phyloP scores from a whole-genome alignment of 2,888 invertebrate species.

The Pachydiplax longipennis region DNA sequence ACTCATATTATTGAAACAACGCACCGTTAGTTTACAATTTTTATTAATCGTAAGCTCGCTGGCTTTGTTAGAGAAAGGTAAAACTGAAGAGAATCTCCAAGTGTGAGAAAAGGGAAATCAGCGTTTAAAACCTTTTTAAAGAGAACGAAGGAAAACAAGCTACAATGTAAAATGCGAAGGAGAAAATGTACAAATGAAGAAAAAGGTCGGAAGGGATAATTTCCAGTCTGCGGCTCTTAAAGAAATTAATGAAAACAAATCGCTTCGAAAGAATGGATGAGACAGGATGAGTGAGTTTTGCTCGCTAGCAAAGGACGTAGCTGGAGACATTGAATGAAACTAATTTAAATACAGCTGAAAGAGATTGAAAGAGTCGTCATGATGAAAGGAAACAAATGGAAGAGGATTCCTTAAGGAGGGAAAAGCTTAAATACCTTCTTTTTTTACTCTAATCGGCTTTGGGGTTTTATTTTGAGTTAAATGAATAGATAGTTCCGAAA shows the following conservation, averaged over 20 bases:
- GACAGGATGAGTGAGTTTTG: background rate
- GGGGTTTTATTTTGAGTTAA: background rate
- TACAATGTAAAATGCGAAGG: background rate
- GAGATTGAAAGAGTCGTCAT: background rate
- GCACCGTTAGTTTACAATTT: no score
- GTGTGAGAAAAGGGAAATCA: no score
- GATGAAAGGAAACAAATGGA: background rate
- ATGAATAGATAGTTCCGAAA: background rate
- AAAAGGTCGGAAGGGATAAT: background rate
- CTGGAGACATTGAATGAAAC: background rate
- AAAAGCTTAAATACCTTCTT: background rate
- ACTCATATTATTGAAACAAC: no score
- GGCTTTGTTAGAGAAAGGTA: no score
- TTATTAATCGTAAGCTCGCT: no score
- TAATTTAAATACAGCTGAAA: background rate
- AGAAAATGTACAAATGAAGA: background rate
- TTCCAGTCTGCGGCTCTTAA: background rate
- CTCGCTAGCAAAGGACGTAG: background rate
- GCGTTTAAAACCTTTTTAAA: background rate
- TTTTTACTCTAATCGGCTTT: background rate
- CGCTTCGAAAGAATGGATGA: background rate
- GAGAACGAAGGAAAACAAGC: background rate
- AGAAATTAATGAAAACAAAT: background rate
- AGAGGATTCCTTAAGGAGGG: background rate
- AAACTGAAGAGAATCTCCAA: no score